Conservation (phyloP, 1,140 invertebrate genomes). For the Octopus sinensis region DNA sequence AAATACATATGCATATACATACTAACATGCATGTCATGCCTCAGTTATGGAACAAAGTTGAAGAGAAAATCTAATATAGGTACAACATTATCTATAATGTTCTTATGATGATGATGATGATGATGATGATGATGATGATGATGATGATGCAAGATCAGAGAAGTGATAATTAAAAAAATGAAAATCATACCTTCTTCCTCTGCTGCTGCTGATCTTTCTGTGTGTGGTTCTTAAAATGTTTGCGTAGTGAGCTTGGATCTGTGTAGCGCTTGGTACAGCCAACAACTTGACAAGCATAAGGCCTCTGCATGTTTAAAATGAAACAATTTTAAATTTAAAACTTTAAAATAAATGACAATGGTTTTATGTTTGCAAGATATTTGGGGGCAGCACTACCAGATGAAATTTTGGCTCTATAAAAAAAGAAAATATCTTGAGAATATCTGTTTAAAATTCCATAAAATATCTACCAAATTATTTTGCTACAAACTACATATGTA, state of each 20-base stretch:
- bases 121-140: neutral
- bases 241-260: conserved; percentile 86
- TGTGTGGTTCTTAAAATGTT: conserved; percentile 79
- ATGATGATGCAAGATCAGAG: neutral
- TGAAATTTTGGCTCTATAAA: no score
- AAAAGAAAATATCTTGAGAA: no score
- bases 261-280: conserved; percentile 96
- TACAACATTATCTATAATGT: no score
- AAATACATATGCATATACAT: neutral
- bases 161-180: neutral
- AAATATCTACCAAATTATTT: no score
- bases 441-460: no score
- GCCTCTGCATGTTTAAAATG: conserved; percentile 73
- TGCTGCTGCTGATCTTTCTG: conserved; percentile 47
- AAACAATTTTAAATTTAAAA: neutral
- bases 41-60: no score
- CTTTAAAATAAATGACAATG: neutral
- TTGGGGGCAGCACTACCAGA: neutral
- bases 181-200: conserved; percentile 44
- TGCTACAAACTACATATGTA: no score
- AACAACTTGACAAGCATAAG: conserved; percentile 93
- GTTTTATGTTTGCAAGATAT: neutral
- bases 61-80: no score
- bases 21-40: neutral
- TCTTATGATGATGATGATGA: no score